Percentiles rank a stretch among this genome's conserved stretches.
Evolutionary conservation across 2,797 vertebrate genomes (phyloP).

Genomic region (Botia almorhae): DNA sequence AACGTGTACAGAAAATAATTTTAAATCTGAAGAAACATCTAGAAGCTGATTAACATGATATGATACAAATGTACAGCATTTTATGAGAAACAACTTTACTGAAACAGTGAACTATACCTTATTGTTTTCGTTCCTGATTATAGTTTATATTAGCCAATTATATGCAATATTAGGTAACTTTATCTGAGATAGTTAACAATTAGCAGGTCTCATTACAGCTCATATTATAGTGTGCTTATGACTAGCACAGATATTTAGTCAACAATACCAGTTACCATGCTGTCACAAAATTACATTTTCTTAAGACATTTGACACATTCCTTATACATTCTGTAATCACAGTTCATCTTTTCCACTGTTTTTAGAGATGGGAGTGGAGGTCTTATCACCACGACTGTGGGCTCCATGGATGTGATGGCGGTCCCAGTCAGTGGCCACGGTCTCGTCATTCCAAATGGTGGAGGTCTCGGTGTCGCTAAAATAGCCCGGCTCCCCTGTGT

Average conservation of each 20-base stretch:
- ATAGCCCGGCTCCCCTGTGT: slow-evolving; percentile 95
- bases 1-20: too few species aligned
- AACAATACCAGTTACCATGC: not conserved
- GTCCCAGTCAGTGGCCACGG: slow-evolving; percentile 91
- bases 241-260: too few species aligned
- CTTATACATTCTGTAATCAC: slow-evolving; percentile 71
- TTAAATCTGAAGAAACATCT: too few species aligned
- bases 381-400: slow-evolving; percentile 84
- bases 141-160: too few species aligned
- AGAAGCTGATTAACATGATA: too few species aligned
- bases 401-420: slow-evolving; percentile 83
- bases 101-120: too few species aligned
- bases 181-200: too few species aligned
- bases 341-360: slow-evolving; percentile 87
- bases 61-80: too few species aligned
- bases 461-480: slow-evolving; percentile 97
- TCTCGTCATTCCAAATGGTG: slow-evolving; percentile 96
- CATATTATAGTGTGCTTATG: too few species aligned
- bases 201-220: not conserved
- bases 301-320: not conserved
- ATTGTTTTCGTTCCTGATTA: too few species aligned
- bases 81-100: too few species aligned
- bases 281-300: not conserved
- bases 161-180: too few species aligned
- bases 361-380: slow-evolving; percentile 79